Conservation (phyloP, 2,113 vertebrate genomes). For the Sinocyclocheilus grahami region DNA sequence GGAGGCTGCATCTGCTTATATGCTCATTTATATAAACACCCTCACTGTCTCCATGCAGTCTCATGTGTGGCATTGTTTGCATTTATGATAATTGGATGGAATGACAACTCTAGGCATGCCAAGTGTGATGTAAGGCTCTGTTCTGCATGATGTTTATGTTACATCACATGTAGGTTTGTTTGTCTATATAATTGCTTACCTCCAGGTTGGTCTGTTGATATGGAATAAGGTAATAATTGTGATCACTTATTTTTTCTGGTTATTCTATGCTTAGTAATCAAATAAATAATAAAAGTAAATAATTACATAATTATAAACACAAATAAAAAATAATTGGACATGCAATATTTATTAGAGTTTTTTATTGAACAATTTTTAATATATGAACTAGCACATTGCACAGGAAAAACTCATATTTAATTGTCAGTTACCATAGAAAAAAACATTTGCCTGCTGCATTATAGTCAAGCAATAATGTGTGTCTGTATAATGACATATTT, state of each 20-base stretch:
- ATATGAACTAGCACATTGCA: neutral
- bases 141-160: neutral
- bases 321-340: neutral
- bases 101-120: neutral
- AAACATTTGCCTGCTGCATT: neutral
- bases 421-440: neutral
- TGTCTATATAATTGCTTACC: neutral
- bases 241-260: neutral
- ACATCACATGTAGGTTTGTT: neutral
- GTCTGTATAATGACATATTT: no score
- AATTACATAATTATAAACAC: neutral
- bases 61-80: slow-evolving; percentile 30
- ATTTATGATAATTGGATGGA: slow-evolving; percentile 29
- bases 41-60: slow-evolving; percentile 48
- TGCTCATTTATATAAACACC: slow-evolving; percentile 43
- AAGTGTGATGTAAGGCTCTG: no score
- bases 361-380: no score
- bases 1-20: neutral
- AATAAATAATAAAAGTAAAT: neutral
- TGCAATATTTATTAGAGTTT: neutral
- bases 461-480: no score
- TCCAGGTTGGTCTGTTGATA: neutral
- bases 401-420: neutral
- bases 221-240: no score
- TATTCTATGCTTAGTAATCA: neutral